Evolutionary conservation across 2,888 invertebrate genomes (phyloP).

Genomic region (Eupithecia insigniata): DNA sequence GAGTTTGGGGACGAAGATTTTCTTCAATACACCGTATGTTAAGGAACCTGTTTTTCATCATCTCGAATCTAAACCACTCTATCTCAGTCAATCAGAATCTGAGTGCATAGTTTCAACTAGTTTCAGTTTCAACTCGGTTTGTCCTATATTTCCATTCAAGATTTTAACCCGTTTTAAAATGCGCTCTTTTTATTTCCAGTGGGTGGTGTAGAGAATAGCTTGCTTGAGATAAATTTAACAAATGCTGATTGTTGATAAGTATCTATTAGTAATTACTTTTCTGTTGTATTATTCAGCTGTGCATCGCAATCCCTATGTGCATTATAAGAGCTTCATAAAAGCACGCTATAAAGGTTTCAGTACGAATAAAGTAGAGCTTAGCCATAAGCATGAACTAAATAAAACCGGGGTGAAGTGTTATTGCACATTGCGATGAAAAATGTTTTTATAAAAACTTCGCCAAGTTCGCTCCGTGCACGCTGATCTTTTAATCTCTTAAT

Average conservation of each 20-base stretch:
- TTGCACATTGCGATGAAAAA: conserved; percentile 59
- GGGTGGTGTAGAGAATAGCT: not conserved
- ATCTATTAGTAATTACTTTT: not conserved
- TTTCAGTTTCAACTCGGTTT: not conserved
- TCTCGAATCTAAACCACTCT: not conserved
- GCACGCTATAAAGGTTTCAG: conserved; percentile 24
- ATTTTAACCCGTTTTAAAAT: not conserved
- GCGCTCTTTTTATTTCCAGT: not conserved
- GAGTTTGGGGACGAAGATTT: not conserved
- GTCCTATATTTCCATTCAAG: not conserved
- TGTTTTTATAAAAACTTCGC: conserved; percentile 64
- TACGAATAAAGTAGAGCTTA: conserved; percentile 33
- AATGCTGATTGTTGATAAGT: not conserved
- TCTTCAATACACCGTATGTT: not conserved
- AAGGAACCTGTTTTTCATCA: not conserved
- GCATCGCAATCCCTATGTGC: not conserved
- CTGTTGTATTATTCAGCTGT: not conserved
- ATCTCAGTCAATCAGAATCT: not conserved
- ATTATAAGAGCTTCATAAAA: conserved; percentile 28
- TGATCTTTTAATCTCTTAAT: conserved; percentile 81
- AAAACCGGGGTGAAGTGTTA: conserved; percentile 45
- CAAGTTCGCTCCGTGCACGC: conserved; percentile 55
- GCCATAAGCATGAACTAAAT: conserved; percentile 35
- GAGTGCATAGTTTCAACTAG: not conserved
- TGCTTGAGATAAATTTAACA: not conserved